phyloP scores from a whole-genome alignment of 2,113 vertebrate genomes.

The Orycteropus afer region DNA sequence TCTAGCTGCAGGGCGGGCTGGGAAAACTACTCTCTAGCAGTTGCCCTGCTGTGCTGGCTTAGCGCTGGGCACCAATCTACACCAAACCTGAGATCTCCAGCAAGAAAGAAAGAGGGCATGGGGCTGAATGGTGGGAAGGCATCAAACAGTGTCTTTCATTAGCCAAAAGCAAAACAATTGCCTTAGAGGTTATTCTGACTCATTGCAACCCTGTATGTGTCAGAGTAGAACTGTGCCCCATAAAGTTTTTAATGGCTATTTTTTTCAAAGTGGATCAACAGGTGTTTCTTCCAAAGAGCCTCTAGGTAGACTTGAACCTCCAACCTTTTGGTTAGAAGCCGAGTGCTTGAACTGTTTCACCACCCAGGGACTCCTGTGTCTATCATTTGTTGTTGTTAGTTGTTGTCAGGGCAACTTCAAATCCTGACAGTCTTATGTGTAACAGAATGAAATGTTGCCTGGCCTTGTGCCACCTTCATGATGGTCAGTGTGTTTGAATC shows the following conservation, averaged over 20 bases:
- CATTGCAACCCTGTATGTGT: not conserved
- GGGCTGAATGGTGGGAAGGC: not conserved
- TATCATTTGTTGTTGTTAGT: not conserved
- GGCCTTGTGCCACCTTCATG: not conserved
- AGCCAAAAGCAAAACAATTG: not conserved
- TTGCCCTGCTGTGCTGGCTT: fast-evolving
- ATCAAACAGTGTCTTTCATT: not conserved
- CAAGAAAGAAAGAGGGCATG: not conserved
- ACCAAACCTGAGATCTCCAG: not conserved
- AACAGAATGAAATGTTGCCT: no score
- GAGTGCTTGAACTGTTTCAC: not conserved
- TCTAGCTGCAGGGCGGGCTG: not conserved
- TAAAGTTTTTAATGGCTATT: not conserved
- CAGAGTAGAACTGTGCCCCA: not conserved
- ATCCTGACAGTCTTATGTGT: not conserved
- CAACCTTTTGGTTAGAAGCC: not conserved
- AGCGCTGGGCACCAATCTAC: no score
- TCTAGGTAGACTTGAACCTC: not conserved
- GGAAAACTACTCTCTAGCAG: not conserved
- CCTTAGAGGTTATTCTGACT: not conserved
- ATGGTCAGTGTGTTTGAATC: not conserved
- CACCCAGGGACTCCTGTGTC: not conserved
- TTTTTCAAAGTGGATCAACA: not conserved
- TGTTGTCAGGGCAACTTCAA: not conserved
- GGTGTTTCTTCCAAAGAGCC: not conserved